A percentile compares a stretch with the other conserved stretches of the same genome.
These are phyloP conservation scores for Zelleria hepariella DNA, from an alignment of 2,888 invertebrate genomes.

Conservation along the genomic window DNA sequence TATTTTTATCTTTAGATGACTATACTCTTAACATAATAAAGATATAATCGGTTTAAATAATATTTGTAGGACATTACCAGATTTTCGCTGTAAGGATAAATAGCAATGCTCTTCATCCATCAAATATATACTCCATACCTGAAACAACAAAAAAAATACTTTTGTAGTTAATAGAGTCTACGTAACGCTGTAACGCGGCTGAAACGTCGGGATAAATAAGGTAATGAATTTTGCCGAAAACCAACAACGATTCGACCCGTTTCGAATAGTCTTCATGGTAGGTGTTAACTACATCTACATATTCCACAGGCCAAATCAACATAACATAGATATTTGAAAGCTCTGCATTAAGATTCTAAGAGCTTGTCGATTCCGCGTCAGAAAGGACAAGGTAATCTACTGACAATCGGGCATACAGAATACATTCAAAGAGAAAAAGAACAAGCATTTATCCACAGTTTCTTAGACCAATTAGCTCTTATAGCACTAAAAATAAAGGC, in stretches of 20 bases:
- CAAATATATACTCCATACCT: background rate
- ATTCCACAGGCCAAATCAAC: background rate
- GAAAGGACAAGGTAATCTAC: slow-evolving; percentile 4
- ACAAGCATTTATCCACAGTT: background rate
- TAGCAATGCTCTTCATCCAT: too few relatives aligned
- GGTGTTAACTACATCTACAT: background rate
- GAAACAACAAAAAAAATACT: background rate
- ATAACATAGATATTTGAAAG: background rate
- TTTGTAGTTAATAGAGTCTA: too few relatives aligned
- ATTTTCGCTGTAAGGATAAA: too few relatives aligned
- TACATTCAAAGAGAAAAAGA: background rate
- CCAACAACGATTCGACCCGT: too few relatives aligned
- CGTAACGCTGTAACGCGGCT: too few relatives aligned
- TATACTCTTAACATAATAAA: too few relatives aligned
- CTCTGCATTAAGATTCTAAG: background rate
- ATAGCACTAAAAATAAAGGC: background rate
- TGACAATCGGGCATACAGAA: background rate
- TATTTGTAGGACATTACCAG: too few relatives aligned
- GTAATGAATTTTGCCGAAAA: background rate
- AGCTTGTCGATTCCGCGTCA: background rate
- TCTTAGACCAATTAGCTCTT: background rate
- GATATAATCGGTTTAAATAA: too few relatives aligned
- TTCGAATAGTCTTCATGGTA: too few relatives aligned
- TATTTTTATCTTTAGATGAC: too few relatives aligned
- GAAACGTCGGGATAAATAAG: too few relatives aligned